A percentile compares a stretch with the other conserved stretches of the same genome.
Evolutionary conservation across 1,140 invertebrate species (phyloP).

Genomic region (Colletes gigas): DNA sequence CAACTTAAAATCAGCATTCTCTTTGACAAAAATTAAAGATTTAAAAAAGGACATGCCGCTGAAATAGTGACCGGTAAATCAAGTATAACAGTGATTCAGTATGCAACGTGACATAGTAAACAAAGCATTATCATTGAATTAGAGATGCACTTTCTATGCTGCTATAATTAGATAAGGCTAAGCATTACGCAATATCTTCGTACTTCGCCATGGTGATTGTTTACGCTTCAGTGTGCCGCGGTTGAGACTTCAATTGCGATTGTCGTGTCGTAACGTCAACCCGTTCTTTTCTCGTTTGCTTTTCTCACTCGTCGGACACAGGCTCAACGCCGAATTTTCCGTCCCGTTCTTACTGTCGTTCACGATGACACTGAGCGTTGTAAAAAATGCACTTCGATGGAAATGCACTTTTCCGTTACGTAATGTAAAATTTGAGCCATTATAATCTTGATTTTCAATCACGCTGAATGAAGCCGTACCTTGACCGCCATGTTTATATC

Average conservation of each 20-base stretch:
- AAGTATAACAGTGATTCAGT: constrained; percentile 14
- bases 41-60: constrained; percentile 70
- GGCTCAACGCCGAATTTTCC: not conserved
- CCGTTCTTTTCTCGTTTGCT: not conserved
- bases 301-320: not conserved
- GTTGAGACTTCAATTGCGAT: constrained; percentile 15
- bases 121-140: constrained; percentile 60
- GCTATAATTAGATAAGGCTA: constrained; percentile 73
- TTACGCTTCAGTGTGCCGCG: constrained; percentile 36
- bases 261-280: constrained; percentile 22
- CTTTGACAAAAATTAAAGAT: constrained; percentile 69
- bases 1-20: constrained; percentile 71
- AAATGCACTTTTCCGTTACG: constrained; percentile 61
- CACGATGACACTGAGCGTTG: constrained; percentile 1
- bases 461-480: constrained; percentile 42
- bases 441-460: constrained; percentile 46
- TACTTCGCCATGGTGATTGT: constrained; percentile 79
- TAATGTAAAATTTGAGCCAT: constrained; percentile 56
- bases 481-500: constrained; percentile 54
- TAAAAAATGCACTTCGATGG: constrained; percentile 55
- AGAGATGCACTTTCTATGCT: constrained; percentile 42
- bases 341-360: constrained; percentile 18
- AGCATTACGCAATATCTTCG: constrained; percentile 59
- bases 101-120: constrained; percentile 58
- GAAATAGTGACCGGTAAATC: constrained; percentile 22